Base-by-base conservation (phyloP, 92 coral and sea anemone genomes). In the Epizoanthus illoricatus region DNA sequence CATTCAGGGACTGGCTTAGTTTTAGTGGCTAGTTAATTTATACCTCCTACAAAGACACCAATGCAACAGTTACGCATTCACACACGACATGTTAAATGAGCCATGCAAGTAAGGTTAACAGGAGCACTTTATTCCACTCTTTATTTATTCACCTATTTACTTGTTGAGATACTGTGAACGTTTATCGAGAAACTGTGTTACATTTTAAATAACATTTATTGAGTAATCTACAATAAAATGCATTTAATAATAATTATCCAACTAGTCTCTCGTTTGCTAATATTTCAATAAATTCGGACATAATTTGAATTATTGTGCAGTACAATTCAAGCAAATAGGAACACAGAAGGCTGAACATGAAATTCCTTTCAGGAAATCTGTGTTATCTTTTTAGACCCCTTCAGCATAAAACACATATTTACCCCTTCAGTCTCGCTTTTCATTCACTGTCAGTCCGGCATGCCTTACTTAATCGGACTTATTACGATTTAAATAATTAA, bases 131-230 rank as follows among this genome's bases (percentile, higher is more conserved):
- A 59, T 54, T 78, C 24, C 71, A 62, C 42, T 78, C 7, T 74
- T 74, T 74, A 74, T 55, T 74, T 74, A 33, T 74, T 74, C 11
- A 54, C 18, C 17, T 23, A 12, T 75, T 78, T 78, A 78, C 19
- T 62, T 45, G 49, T 78, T 21, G 24, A 78, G 54, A 62, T 62
- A 43, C 13, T 42, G 21, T 68, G 76, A 43, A 15, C 18, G 47
- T 71, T 71, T 13, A 71, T 19, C 11, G 59, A 71, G 76, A 71
- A 71, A 71, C 60, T 71, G 19, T 19, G 60, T 42, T 78, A 63
- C 82, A 11, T 78, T 60, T 78, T 43, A 62, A 78, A 59, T 58
- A 75, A 56, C 40, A 75, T 75, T 59, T 39, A 75, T 59, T 59
- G 55, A 21, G 61, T 75, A 42, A 36, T 36, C 68, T 28, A 75